Conservation (phyloP, 2,888 invertebrate genomes). For the Macaria liturata region DNA sequence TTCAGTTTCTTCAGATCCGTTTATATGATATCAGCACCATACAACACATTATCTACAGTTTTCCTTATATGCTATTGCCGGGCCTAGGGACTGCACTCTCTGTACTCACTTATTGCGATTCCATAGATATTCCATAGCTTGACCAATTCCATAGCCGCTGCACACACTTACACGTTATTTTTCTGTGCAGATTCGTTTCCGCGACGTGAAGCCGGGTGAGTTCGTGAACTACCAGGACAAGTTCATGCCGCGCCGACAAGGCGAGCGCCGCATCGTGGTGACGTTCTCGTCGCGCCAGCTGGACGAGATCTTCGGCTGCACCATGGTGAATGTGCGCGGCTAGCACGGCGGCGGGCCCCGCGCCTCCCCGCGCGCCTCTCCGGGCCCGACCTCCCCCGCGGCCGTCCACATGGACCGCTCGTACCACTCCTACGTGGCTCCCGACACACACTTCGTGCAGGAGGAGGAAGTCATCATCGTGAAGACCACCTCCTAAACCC, state of each 20-base stretch:
- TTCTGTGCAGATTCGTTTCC: constrained; percentile 71
- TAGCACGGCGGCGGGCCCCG: constrained; percentile 76
- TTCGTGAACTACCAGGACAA: constrained; percentile 84
- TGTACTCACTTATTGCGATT: too few relatives aligned
- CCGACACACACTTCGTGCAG: constrained; percentile 69
- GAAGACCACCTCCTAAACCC: constrained; percentile 52
- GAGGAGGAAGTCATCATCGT: constrained; percentile 72
- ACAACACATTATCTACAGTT: too few relatives aligned
- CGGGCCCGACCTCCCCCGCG: constrained; percentile 65
- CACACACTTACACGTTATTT: constrained; percentile 1
- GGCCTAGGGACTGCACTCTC: too few relatives aligned
- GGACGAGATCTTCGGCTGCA: constrained; percentile 85
- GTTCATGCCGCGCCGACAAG: constrained; percentile 82
- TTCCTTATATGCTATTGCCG: too few relatives aligned
- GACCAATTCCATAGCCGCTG: too few relatives aligned
- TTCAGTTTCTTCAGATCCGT: too few relatives aligned
- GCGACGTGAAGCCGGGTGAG: constrained; percentile 86
- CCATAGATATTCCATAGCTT: too few relatives aligned
- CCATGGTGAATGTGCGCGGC: constrained; percentile 79
- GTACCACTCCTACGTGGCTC: constrained; percentile 60
- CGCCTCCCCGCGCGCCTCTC: constrained; percentile 62
- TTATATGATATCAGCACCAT: too few relatives aligned
- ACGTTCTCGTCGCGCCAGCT: constrained; percentile 87
- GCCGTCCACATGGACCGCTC: constrained; percentile 68
- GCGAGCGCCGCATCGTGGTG: constrained; percentile 85